Evolutionary conservation across 2,888 invertebrate species (phyloP).

Genomic region (Matsumyia berberina): DNA sequence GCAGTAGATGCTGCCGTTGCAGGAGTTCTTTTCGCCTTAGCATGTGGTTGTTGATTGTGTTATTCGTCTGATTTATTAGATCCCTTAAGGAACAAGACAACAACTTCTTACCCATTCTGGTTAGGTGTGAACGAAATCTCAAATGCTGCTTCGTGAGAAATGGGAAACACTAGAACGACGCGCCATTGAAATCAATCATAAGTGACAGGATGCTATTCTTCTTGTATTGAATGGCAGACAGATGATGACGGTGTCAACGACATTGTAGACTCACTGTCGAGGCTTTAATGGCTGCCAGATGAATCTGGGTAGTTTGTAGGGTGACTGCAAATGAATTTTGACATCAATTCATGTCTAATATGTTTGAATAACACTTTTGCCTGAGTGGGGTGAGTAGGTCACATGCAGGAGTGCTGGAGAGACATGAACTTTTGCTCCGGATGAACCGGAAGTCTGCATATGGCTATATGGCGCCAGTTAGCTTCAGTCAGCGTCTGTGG

Average conservation of each 20-base stretch:
- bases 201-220: conserved; percentile 42
- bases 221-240: conserved; percentile 31
- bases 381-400: too few species aligned
- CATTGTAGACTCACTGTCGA: conserved; percentile 42
- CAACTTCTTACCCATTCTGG: conserved; percentile 8
- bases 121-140: conserved; percentile 46
- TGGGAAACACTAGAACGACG: conserved; percentile 13
- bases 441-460: conserved; percentile 16
- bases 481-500: conserved; percentile 25
- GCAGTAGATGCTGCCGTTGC: conserved; percentile 19
- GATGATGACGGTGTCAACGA: conserved; percentile 42
- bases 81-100: conserved; percentile 51
- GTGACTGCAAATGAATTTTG: conserved; percentile 41
- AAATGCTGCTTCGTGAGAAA: conserved; percentile 39
- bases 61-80: conserved; percentile 56
- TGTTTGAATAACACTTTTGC: conserved; percentile 47
- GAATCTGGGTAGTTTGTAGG: conserved; percentile 28
- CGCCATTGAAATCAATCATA: conserved; percentile 64
- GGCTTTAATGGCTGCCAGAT: conserved; percentile 40
- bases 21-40: conserved; percentile 2
- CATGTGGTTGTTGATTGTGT: conserved; percentile 53
- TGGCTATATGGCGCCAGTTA: conserved; percentile 10
- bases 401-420: too few species aligned
- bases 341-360: conserved; percentile 49
- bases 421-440: background rate